Evolutionary conservation across 2,888 invertebrate genomes (phyloP).

Genomic region (Trisateles emortualis): DNA sequence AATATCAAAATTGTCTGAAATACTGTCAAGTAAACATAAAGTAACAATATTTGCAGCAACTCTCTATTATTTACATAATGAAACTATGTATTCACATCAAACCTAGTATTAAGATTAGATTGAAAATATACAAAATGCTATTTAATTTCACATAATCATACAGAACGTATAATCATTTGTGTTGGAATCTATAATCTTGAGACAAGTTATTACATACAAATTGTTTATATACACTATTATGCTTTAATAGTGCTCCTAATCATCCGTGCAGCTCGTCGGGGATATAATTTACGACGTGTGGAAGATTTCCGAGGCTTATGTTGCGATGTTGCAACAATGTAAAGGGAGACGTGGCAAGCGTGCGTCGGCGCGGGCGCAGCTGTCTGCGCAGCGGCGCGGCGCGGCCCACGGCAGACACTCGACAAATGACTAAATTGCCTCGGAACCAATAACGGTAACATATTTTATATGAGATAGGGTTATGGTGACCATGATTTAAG

Average conservation of each 20-base stretch:
- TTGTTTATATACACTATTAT: constrained; percentile 28
- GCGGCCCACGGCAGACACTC: constrained; percentile 63
- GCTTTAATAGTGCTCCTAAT: constrained; percentile 36
- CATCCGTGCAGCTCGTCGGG: constrained; percentile 54
- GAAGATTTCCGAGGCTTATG: constrained; percentile 21
- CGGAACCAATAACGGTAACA: constrained; percentile 66
- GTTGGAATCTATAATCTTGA: constrained; percentile 35
- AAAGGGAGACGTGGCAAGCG: constrained; percentile 35
- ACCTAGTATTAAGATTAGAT: constrained; percentile 25
- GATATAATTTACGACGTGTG: constrained; percentile 68
- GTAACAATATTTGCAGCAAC: not conserved
- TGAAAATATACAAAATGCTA: constrained; percentile 38
- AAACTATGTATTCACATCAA: constrained; percentile 24
- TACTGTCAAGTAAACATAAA: not conserved
- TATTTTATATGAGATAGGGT: constrained; percentile 52
- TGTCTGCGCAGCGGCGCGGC: constrained; percentile 30
- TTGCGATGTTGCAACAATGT: constrained; percentile 12
- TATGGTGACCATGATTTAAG: constrained; percentile 40
- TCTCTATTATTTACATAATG: constrained; percentile 19
- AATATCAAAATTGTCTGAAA: not conserved
- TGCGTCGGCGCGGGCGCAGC: constrained; percentile 29
- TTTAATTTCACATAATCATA: constrained; percentile 42
- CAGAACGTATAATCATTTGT: constrained; percentile 20
- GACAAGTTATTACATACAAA: constrained; percentile 32
- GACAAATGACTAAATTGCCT: constrained; percentile 77